A percentile compares a stretch with the other conserved stretches of the same genome.
phyloP scores from a whole-genome alignment of 2,113 vertebrate species.

The Cygnus atratus region DNA sequence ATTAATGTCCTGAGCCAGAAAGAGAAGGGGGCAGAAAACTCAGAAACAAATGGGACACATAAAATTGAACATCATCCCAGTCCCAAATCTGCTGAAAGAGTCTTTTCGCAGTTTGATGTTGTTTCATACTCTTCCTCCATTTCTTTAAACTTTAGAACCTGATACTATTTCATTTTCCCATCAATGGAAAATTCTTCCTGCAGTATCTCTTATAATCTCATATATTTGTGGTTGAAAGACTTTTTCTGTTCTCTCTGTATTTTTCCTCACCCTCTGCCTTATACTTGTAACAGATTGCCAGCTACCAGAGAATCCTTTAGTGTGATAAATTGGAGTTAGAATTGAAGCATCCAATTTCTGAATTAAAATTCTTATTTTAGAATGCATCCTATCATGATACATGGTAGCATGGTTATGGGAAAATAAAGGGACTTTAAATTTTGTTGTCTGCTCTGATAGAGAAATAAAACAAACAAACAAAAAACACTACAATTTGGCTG shows the following conservation, averaged over 20 bases:
- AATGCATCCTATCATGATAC: background rate
- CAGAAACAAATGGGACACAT: slow-evolving; percentile 35
- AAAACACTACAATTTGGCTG: slow-evolving; percentile 23
- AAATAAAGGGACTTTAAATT: slow-evolving; percentile 41
- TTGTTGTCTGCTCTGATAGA: slow-evolving; percentile 9
- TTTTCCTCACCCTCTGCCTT: background rate
- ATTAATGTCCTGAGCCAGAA: slow-evolving; percentile 50
- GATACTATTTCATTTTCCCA: background rate
- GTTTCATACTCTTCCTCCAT: background rate
- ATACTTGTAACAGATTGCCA: background rate
- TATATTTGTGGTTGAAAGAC: background rate
- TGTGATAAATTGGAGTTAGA: background rate
- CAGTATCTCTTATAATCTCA: background rate
- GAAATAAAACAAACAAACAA: background rate
- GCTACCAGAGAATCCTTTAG: background rate
- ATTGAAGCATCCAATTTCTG: background rate
- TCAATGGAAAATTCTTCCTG: background rate
- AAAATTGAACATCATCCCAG: slow-evolving; percentile 7
- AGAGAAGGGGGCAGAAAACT: slow-evolving; percentile 19
- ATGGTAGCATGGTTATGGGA: background rate
- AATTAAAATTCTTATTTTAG: background rate
- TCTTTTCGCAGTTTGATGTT: slow-evolving; percentile 38
- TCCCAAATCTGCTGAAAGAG: slow-evolving; percentile 39
- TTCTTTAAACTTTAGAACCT: slow-evolving; percentile 16
- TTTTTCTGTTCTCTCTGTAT: background rate